phyloP scores from a whole-genome alignment of 2,113 vertebrate species.

The Mustelus asterias region DNA sequence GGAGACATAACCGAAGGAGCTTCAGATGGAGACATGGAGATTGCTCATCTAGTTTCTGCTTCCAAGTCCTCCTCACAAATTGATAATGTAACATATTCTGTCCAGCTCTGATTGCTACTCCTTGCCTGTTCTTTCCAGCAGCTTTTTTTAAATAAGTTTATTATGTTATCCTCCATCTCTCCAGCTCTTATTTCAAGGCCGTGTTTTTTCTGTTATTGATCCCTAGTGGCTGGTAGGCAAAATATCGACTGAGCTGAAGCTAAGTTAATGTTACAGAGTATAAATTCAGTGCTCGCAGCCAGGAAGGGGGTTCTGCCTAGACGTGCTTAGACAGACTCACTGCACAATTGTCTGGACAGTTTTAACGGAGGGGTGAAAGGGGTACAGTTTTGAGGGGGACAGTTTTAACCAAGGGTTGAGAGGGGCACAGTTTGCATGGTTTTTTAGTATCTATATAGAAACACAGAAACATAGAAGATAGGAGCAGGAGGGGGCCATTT shows the following conservation, averaged over 20 bases:
- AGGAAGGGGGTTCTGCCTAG: neutral
- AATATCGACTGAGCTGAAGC: neutral
- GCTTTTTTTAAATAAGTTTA: neutral
- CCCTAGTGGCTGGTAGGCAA: neutral
- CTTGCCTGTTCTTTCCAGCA: neutral
- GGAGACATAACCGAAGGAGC: neutral
- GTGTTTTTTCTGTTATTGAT: neutral
- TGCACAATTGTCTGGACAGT: neutral
- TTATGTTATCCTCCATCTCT: neutral
- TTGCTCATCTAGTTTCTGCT: constrained; percentile 7
- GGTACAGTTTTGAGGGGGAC: too few species aligned
- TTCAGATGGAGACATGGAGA: neutral
- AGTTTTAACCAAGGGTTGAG: too few species aligned
- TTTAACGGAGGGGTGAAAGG: neutral
- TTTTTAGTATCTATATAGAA: too few species aligned
- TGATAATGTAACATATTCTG: neutral
- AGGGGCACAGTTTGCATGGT: too few species aligned
- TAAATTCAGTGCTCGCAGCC: neutral
- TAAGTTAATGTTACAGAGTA: neutral
- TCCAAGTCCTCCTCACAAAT: neutral
- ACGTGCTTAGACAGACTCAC: neutral
- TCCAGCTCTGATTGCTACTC: neutral
- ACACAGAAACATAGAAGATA: too few species aligned
- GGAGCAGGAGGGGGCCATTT: too few species aligned
- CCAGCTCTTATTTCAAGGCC: neutral